Evolutionary conservation across 2,888 invertebrate species (phyloP), one percentile per base, ranked within the genome.

Genomic region (Cataglyphis cursor): DNA sequence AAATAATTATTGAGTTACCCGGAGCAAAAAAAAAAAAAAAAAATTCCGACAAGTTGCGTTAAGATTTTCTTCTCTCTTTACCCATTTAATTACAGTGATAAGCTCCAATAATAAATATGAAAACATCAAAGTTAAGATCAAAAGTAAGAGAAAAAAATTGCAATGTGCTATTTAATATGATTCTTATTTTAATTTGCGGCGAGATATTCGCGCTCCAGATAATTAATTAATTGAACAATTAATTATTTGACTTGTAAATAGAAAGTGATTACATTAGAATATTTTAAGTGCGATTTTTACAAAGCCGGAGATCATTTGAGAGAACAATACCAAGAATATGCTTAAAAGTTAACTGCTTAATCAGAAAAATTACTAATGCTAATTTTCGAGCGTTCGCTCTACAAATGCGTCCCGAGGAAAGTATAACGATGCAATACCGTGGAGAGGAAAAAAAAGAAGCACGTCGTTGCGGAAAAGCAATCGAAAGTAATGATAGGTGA

Each of bases 211-310:
- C 21, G 3, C 8, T 54, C 28, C 28, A 18, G 15, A 54, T n/a
- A 54, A 54, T 76, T 54, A 65, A 70, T 54, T 54, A 72, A 76
- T 76, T 54, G 5, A 18, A 28, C 18, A 24, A 38, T 38, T 38
- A 24, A 38, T 38, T 38, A 10, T 38, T 38, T 8, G 21, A 51
- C 35, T 54, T 12, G 9, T 41, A 21, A 68, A 57, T 70, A 41
- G 76, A 70, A 78, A 78, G 41, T 28, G 76, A 57, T 41, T 78
- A 70, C 15, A 21, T 78, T 78, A 76, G 51, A 68, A 78, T 68
- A 57, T 78, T 70, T 70, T 57, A 57, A 70, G 21, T 18, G 54
- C 10, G 41, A 72, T 78, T 78, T 78, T 73, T 78, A 72, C 57
- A 21, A 18, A 18, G 1, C 15, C 10, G 24, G 21, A 12, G 41